Evolutionary conservation across 1,140 invertebrate genomes (phyloP), one percentile per base, ranked within the genome.

Genomic region (Drosophila mauritiana): DNA sequence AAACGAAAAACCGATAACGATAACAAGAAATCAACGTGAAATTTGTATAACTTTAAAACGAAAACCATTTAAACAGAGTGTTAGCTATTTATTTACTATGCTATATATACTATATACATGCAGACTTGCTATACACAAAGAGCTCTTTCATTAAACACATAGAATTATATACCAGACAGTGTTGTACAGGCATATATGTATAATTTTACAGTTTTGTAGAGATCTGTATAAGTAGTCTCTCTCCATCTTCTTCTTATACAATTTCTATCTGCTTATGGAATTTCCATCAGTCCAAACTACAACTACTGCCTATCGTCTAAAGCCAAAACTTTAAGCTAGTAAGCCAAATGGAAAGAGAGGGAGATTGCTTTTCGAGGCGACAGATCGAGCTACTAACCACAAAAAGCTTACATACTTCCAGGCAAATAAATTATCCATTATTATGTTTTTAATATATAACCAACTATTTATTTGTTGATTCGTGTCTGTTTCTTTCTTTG

Each of bases 1-100:
- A 64, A 53, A 78, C 52, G 61, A 37, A 70, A 69, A 77, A 55
- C 17, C 36, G 53, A 67, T 72, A 54, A 64, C 43, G 36, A 73
- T 58, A 58, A 45, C 11, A 54, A 53, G 48, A 68, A 69, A 54
- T 39, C 57, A 52, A 54, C 43, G 27, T 51, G 68, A 70, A 65
- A 65, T 52, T 70, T 52, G 54, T 57, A 45, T 52, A 63, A 78
- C 76, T 73, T 63, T 52, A 78, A 70, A 64, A 22, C 49, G 15
- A 53, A 58, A 58, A 40, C 39, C 49, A 74, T 64, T 25, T 69
- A 52, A 56, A 53, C 56, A 73, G 42, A 73, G 56, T 73, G 68
- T 75, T 78, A 72, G 75, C 67, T 54, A 79, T 64, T 63, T 73
- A 78, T 78, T 78, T 78, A 77, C 36, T 56, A 55, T 48, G 62